phyloP scores from a whole-genome alignment of 1,140 invertebrate genomes.

The Anoplolepis gracilipes region DNA sequence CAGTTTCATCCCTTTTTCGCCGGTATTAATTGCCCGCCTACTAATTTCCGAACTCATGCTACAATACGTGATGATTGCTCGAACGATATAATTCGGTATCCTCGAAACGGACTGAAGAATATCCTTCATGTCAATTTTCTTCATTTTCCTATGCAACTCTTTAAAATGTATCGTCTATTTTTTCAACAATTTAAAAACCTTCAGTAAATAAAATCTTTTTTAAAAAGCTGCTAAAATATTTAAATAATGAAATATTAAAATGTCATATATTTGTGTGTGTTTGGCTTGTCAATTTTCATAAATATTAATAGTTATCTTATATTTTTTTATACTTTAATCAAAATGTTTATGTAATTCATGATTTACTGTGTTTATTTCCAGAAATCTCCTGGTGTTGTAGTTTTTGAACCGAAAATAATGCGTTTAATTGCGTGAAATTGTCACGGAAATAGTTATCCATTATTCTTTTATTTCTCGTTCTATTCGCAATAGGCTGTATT shows the following conservation, averaged over 20 bases:
- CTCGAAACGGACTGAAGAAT: conserved; percentile 14
- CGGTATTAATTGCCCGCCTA: conserved; percentile 41
- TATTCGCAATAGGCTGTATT: conserved; percentile 20
- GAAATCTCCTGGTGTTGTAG: neutral
- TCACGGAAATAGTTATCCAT: conserved; percentile 65
- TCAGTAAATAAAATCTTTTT: too few species aligned
- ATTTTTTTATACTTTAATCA: neutral
- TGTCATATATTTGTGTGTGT: neutral
- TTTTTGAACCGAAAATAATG: conserved; percentile 9
- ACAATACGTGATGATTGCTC: conserved; percentile 68
- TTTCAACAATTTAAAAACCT: neutral
- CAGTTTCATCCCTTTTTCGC: conserved; percentile 6
- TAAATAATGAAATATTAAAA: neutral
- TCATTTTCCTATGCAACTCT: neutral
- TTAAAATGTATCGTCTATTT: neutral
- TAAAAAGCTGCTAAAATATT: neutral
- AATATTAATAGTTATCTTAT: neutral
- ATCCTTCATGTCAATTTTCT: neutral
- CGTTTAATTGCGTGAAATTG: conserved; percentile 41
- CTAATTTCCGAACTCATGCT: conserved; percentile 50
- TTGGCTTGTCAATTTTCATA: neutral
- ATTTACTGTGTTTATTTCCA: neutral
- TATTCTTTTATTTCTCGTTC: conserved; percentile 2
- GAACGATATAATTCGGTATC: conserved; percentile 52
- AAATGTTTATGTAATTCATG: neutral